phyloP scores from a whole-genome alignment of 2,797 vertebrate genomes.

The Rhynchonycteris naso region DNA sequence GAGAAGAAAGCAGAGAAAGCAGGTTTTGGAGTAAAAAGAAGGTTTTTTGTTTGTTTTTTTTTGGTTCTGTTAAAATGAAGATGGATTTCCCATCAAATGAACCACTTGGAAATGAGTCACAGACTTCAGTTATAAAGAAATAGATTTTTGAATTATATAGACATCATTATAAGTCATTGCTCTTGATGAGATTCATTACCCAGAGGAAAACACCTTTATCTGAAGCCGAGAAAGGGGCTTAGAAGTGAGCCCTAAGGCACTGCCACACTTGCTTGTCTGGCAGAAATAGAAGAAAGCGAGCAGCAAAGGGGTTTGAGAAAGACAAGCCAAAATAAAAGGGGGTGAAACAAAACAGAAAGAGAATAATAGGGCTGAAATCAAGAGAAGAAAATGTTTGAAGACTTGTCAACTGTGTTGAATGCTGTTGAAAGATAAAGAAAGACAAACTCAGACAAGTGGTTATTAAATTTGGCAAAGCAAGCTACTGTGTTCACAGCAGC shows the following conservation, averaged over 20 bases:
- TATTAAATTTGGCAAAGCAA: background rate
- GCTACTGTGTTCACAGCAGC: background rate
- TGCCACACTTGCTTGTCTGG: background rate
- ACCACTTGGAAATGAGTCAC: background rate
- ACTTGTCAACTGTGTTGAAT: background rate
- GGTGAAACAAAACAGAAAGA: background rate
- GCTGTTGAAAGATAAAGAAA: background rate
- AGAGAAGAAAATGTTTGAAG: background rate
- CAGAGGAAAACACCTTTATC: background rate
- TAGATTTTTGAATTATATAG: background rate
- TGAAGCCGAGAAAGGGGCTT: background rate
- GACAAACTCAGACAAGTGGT: background rate
- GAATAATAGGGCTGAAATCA: background rate
- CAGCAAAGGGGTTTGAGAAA: background rate
- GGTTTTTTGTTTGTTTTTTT: background rate
- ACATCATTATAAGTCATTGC: background rate
- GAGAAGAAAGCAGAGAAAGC: background rate
- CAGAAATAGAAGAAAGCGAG: background rate
- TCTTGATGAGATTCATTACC: background rate
- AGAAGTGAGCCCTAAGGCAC: background rate
- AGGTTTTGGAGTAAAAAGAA: background rate
- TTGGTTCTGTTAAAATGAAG: background rate
- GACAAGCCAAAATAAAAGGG: background rate
- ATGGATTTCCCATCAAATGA: background rate
- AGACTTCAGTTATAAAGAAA: background rate